These are phyloP conservation scores for Formica exsecta DNA, from an alignment of 1,140 invertebrate genomes.

Conservation along the genomic window DNA sequence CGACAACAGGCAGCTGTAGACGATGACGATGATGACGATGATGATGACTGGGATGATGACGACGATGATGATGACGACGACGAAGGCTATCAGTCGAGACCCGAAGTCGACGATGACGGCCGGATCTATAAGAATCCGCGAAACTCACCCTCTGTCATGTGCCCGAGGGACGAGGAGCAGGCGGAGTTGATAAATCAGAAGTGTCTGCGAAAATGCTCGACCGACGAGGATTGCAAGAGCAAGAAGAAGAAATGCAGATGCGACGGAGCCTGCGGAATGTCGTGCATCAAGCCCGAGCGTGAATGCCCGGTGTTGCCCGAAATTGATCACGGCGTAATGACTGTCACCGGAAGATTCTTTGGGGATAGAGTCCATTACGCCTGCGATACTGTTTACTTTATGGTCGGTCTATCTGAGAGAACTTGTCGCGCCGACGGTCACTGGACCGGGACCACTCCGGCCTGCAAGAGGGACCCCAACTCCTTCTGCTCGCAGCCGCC, in stretches of 20 bases:
- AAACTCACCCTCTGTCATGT: constrained; percentile 94
- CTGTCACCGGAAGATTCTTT: constrained; percentile 91
- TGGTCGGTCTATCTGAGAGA: constrained; percentile 94
- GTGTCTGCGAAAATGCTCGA: constrained; percentile 96
- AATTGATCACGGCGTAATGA: constrained; percentile 91
- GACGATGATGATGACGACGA: constrained; percentile 88
- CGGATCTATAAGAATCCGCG: constrained; percentile 95
- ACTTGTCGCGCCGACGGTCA: constrained; percentile 96
- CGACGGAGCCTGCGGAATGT: constrained; percentile 98
- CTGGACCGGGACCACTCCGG: constrained; percentile 95
- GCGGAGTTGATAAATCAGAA: constrained; percentile 90
- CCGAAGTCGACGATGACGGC: constrained; percentile 90
- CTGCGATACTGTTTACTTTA: constrained; percentile 94
- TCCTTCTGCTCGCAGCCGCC: constrained; percentile 95
- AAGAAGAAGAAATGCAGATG: constrained; percentile 98
- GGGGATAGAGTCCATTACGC: constrained; percentile 93
- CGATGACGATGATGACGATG: constrained; percentile 82
- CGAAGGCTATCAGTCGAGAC: constrained; percentile 86
- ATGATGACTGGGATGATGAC: constrained; percentile 88
- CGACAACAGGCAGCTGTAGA: constrained; percentile 78
- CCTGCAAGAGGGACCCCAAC: constrained; percentile 95
- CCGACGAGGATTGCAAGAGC: constrained; percentile 98
- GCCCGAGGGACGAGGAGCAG: constrained; percentile 93
- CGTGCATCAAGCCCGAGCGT: constrained; percentile 97
- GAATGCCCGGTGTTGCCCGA: constrained; percentile 93